Evolutionary conservation across 2,888 invertebrate species (phyloP), one percentile per base, ranked within the genome.

Genomic region (Asteroscopus sphinx): DNA sequence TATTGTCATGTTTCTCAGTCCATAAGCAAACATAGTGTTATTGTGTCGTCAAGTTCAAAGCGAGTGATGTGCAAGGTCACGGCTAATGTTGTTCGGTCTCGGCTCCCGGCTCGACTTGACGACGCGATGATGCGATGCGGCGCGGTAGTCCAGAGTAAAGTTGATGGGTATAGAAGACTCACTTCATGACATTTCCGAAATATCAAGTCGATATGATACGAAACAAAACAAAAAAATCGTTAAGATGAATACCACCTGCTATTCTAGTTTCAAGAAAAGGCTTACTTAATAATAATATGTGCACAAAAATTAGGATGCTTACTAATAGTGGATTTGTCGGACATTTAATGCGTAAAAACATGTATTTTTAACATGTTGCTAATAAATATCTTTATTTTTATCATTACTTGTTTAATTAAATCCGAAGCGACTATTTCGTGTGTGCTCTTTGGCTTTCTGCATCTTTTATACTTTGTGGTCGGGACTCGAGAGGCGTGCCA

Each of bases 1-100:
- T 33, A 21, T 42, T 32, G 32, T 12, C 33, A 5, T 42, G 15
- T 15, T 28, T 39, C 6, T 26, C 5, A 12, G 21, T 12, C 13
- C 17, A 3, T n/a, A n/a, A n/a, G n/a, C n/a, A n/a, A n/a, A n/a
- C n/a, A n/a, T 39, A 33, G 28, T 44, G 41, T 26, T 32, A 33
- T 62, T 32, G 37, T 11, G 15, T 28, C 26, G 47, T 37, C 35
- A 32, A 11, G 48, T 25, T 15, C 21, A 58, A 58, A 66, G 59
- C 36, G 45, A 58, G 46, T 26, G 59, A 12, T 15, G 30, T 13
- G 9, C 44, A 40, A 60, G 60, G 60, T 60, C 62, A 45, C 17
- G 39, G 53, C 39, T 52, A 62, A 62, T 40, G 39, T 53, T 17
- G 33, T 11, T 33, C 39, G 28, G 42, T 21, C 37, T 33, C 21